Percentiles rank a stretch among this genome's conserved stretches.
Evolutionary conservation across 2,113 vertebrate genomes (phyloP).

Genomic region (Oreocharis arfaki): DNA sequence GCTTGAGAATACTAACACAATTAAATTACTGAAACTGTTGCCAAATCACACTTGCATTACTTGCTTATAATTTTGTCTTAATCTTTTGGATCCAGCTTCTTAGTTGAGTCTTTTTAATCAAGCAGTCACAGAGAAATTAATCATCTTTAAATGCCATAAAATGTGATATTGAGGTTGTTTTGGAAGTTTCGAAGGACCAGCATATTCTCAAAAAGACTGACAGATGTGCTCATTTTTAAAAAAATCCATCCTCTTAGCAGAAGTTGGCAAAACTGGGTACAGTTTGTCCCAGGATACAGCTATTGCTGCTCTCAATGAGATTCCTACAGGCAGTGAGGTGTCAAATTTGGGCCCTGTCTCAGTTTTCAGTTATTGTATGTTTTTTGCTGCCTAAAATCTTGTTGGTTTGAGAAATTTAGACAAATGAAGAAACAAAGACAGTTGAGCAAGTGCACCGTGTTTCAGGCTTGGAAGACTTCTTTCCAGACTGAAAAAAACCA

Average conservation of each 20-base stretch:
- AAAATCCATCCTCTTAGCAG: not conserved
- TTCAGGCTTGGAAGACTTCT: not conserved
- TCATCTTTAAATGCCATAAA: slow-evolving; percentile 39
- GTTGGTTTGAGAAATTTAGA: not conserved
- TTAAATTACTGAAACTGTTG: slow-evolving; percentile 34
- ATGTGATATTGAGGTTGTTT: not conserved
- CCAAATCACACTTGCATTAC: slow-evolving; percentile 32
- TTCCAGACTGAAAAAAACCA: not conserved
- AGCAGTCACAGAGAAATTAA: slow-evolving; percentile 55
- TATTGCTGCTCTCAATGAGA: not conserved
- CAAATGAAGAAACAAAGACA: not conserved
- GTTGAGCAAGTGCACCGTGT: not conserved
- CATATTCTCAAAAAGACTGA: not conserved
- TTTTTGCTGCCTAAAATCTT: not conserved
- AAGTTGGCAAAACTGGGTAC: not conserved
- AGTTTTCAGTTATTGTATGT: not conserved
- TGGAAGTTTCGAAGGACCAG: not conserved
- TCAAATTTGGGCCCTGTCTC: not conserved
- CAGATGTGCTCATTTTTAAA: not conserved
- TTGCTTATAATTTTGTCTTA: slow-evolving; percentile 20
- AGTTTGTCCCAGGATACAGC: not conserved
- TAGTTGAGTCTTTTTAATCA: slow-evolving; percentile 42
- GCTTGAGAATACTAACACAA: not conserved
- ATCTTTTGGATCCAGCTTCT: slow-evolving; percentile 34
- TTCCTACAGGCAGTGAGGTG: not conserved